These are phyloP conservation scores for Cryptotermes secundus DNA, from an alignment of 1,140 invertebrate genomes.

Conservation along the genomic window DNA sequence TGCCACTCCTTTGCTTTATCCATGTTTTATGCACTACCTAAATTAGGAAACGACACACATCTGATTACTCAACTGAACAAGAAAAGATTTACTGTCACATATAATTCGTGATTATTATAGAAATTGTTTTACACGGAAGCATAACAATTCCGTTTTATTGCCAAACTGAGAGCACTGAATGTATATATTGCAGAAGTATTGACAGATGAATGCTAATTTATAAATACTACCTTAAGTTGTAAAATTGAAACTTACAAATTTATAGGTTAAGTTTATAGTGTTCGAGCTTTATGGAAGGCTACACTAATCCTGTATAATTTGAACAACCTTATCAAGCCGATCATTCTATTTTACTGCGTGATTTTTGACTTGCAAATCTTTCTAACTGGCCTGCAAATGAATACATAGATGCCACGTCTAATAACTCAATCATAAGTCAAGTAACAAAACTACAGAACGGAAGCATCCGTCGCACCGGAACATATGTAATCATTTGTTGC, in stretches of 20 bases:
- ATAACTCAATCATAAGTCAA: background rate
- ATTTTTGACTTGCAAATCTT: background rate
- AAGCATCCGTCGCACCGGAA: too few relatives aligned
- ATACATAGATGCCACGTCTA: background rate
- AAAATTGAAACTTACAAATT: background rate
- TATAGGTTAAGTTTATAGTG: background rate
- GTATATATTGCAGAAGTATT: background rate
- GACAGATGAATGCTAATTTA: background rate
- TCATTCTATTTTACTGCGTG: background rate
- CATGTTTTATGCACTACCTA: constrained; percentile 16
- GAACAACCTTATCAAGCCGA: background rate
- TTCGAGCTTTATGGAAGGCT: background rate
- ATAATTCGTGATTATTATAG: too few relatives aligned
- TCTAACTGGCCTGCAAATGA: background rate
- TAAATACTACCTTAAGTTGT: background rate
- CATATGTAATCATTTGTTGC: too few relatives aligned
- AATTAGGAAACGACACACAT: background rate
- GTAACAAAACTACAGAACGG: background rate
- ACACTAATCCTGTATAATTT: background rate
- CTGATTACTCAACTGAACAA: too few relatives aligned
- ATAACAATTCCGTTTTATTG: too few relatives aligned
- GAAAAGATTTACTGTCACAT: too few relatives aligned
- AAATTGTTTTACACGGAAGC: too few relatives aligned
- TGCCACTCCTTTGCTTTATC: constrained; percentile 44
- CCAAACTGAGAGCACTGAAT: too few relatives aligned